A percentile compares a stretch with the other conserved stretches of the same genome.
Evolutionary conservation across 2,113 vertebrate genomes (phyloP).

Genomic region (Nothocercus julius): DNA sequence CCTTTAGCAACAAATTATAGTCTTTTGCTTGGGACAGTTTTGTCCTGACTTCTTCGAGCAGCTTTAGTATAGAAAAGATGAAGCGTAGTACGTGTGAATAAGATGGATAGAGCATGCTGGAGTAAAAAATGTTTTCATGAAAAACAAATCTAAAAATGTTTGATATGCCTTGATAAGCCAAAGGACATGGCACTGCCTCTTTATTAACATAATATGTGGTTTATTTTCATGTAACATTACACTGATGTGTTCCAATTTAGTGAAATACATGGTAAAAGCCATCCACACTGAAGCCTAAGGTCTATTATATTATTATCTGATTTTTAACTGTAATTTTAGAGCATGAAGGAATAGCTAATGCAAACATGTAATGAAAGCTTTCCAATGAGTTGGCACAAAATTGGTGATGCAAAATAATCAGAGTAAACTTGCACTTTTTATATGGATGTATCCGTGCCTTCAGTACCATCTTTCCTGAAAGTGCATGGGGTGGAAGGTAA

Average conservation of each 20-base stretch:
- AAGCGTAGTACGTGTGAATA: neutral
- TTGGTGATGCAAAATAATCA: neutral
- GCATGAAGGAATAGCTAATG: neutral
- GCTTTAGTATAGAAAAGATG: neutral
- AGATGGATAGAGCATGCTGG: neutral
- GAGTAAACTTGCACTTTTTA: neutral
- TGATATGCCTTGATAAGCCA: neutral
- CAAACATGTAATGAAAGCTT: neutral
- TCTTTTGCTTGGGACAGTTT: neutral
- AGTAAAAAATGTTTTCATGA: constrained; percentile 18
- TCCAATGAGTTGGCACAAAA: neutral
- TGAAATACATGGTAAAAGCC: neutral
- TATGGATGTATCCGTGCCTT: neutral
- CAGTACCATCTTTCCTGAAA: neutral
- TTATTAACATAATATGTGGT: constrained; percentile 24
- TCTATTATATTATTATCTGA: neutral
- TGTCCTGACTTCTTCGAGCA: neutral
- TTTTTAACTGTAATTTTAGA: constrained; percentile 7
- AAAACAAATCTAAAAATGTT: neutral
- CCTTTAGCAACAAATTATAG: neutral
- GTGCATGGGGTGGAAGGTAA: neutral
- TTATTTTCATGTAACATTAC: constrained; percentile 52
- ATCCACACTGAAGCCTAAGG: neutral
- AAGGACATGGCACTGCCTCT: neutral
- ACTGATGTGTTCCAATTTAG: constrained; percentile 29